These are phyloP conservation scores for Petaurus breviceps DNA, from an alignment of 2,113 vertebrate genomes.

Conservation along the genomic window DNA sequence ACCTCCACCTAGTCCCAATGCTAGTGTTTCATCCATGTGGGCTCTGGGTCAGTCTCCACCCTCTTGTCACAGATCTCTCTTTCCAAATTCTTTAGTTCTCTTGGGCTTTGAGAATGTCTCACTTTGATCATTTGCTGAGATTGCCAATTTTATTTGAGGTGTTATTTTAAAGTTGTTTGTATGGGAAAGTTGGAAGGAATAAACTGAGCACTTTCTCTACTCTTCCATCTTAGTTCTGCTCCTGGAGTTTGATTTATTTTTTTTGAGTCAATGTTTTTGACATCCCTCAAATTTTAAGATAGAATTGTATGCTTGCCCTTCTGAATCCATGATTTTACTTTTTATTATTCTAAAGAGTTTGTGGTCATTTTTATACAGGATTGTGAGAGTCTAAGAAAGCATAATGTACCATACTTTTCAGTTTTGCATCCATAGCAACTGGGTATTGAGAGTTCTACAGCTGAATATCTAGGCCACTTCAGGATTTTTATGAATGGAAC, in stretches of 20 bases:
- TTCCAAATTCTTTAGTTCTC: neutral
- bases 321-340: neutral
- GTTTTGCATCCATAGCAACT: neutral
- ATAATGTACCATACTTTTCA: neutral
- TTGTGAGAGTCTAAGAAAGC: neutral
- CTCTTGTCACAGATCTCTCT: neutral
- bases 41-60: neutral
- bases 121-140: neutral
- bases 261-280: neutral
- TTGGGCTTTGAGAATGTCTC: neutral
- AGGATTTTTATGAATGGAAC: neutral
- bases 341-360: neutral
- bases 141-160: neutral
- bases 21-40: neutral
- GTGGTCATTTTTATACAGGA: neutral
- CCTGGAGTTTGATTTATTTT: neutral
- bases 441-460: neutral
- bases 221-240: neutral
- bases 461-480: neutral
- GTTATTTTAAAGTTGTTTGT: neutral
- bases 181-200: neutral
- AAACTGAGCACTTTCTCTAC: neutral
- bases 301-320: neutral
- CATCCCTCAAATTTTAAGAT: neutral
- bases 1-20: neutral